Evolutionary conservation across 64 coral and sea anemone genomes (phyloP).

Genomic region (Montipora foliosa): DNA sequence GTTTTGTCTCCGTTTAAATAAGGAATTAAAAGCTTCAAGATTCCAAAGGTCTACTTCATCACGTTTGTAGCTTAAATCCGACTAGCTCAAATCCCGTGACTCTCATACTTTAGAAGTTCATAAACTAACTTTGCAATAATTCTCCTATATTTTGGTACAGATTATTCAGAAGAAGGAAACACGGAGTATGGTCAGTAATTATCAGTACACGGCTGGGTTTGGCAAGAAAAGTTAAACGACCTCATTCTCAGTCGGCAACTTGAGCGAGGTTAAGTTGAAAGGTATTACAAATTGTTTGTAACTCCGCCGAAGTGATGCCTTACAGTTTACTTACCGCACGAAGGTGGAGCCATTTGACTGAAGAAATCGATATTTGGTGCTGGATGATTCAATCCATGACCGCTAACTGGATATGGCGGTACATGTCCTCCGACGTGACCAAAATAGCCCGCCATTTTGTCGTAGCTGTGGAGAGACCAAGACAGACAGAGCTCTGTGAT

Average conservation of each 20-base stretch:
- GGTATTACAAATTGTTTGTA: neutral
- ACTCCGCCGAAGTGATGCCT: conserved; percentile 4
- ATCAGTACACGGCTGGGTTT: neutral
- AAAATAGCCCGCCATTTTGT: conserved; percentile 80
- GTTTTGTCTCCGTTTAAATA: neutral
- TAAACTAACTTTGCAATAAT: neutral
- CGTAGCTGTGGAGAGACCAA: conserved; percentile 31
- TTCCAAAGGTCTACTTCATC: neutral
- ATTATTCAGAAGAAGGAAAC: neutral
- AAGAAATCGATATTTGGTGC: conserved; percentile 81
- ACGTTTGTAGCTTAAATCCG: neutral
- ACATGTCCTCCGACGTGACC: conserved; percentile 67
- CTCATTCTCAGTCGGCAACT: neutral
- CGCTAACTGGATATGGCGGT: conserved; percentile 57
- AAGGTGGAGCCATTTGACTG: conserved; percentile 58
- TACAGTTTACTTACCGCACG: conserved; percentile 51
- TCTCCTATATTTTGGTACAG: neutral
- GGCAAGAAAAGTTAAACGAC: neutral
- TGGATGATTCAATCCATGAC: conserved; percentile 56
- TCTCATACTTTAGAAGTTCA: neutral
- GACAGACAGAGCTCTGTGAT: conserved; percentile 39
- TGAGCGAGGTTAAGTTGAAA: neutral
- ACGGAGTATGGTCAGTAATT: neutral
- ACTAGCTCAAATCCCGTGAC: neutral
- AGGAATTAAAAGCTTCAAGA: neutral